These are phyloP conservation scores for Zaprionus camerounensis DNA, from an alignment of 1,140 invertebrate species.

Conservation along the genomic window DNA sequence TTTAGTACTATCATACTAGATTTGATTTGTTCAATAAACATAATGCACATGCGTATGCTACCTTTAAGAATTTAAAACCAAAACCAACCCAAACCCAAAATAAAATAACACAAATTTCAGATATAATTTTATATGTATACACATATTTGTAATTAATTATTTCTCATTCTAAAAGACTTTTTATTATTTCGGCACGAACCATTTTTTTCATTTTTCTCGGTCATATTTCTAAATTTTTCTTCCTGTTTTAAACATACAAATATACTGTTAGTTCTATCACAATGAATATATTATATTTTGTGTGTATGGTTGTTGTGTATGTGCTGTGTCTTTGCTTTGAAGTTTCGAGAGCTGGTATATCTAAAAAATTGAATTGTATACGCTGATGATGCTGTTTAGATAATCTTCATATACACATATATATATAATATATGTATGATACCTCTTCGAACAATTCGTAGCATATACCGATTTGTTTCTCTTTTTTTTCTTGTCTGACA, in stretches of 20 bases:
- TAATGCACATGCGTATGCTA: too few relatives aligned
- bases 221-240: constrained; percentile 27
- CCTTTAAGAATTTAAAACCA: too few relatives aligned
- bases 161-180: constrained; percentile 26
- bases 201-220: constrained; percentile 21
- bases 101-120: background rate
- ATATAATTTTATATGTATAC: constrained; percentile 27
- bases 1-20: too few relatives aligned
- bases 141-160: constrained; percentile 30
- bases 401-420: constrained; percentile 28
- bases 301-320: constrained; percentile 49
- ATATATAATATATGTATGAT: constrained; percentile 35
- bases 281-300: constrained; percentile 66
- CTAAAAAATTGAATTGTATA: constrained; percentile 10
- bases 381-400: constrained; percentile 33
- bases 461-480: constrained; percentile 33
- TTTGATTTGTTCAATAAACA: too few relatives aligned
- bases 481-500: constrained; percentile 58
- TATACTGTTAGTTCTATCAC: constrained; percentile 76
- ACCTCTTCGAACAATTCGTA: constrained; percentile 41
- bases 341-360: constrained; percentile 39
- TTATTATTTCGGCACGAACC: constrained; percentile 29
- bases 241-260: constrained; percentile 64
- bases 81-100: background rate
- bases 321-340: constrained; percentile 56